Conservation (phyloP, 2,797 vertebrate species). For the Vespertilio murinus region DNA sequence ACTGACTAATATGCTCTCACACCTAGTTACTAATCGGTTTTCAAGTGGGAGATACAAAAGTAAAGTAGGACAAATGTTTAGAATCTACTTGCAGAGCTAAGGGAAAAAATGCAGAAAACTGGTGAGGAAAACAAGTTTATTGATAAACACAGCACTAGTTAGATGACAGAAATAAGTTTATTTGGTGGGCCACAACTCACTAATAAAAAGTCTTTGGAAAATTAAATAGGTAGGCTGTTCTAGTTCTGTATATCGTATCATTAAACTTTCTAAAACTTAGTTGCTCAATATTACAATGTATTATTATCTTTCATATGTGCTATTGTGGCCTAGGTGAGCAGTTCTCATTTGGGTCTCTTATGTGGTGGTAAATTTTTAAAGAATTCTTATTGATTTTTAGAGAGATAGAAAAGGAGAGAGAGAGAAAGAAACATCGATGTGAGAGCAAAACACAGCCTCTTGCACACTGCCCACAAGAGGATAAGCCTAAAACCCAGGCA, state of each 20-base stretch:
- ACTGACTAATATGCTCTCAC: not conserved
- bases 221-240: not conserved
- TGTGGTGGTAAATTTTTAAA: not conserved
- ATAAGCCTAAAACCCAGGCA: not conserved
- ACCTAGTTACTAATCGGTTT: not conserved
- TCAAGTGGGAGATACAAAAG: not conserved
- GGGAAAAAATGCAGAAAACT: not conserved
- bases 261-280: not conserved
- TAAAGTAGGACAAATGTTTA: not conserved
- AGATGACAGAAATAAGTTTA: not conserved
- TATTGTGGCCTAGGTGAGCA: not conserved
- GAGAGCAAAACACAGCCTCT: not conserved
- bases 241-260: not conserved
- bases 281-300: not conserved
- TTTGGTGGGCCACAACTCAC: not conserved
- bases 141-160: not conserved
- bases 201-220: not conserved
- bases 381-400: not conserved
- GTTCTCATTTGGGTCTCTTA: not conserved
- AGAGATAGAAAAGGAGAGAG: not conserved
- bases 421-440: not conserved
- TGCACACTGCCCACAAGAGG: too few relatives aligned
- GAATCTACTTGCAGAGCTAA: not conserved
- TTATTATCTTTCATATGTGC: not conserved
- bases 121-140: not conserved